phyloP scores from a whole-genome alignment of 2,113 vertebrate genomes.

The Calonectris borealis region DNA sequence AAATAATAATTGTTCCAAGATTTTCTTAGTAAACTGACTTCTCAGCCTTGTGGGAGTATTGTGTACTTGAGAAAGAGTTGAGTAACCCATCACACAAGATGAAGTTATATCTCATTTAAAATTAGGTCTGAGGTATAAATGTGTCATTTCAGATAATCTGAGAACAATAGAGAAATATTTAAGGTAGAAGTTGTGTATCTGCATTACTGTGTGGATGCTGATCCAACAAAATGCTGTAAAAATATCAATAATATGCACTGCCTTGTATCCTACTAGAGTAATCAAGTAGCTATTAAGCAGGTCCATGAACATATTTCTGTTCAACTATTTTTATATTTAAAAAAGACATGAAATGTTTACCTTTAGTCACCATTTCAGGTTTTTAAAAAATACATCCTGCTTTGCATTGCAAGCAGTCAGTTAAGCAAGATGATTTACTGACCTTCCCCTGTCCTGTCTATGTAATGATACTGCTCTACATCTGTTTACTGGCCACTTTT shows the following conservation, averaged over 20 bases:
- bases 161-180: neutral
- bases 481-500: neutral
- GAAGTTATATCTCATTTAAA: neutral
- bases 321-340: neutral
- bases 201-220: neutral
- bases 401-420: neutral
- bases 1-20: neutral
- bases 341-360: neutral
- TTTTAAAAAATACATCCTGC: neutral
- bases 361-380: neutral
- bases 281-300: neutral
- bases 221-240: neutral
- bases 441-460: neutral
- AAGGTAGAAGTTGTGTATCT: neutral
- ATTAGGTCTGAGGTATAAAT: neutral
- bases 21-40: neutral
- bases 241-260: neutral
- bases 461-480: accelerated
- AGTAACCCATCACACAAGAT: neutral
- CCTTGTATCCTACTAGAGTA: neutral
- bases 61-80: neutral
- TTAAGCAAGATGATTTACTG: neutral
- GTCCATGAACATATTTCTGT: neutral
- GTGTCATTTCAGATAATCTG: neutral
- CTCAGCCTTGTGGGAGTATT: neutral